Base-by-base conservation (phyloP, 2,888 invertebrate species). In the Heliconius hortense region DNA sequence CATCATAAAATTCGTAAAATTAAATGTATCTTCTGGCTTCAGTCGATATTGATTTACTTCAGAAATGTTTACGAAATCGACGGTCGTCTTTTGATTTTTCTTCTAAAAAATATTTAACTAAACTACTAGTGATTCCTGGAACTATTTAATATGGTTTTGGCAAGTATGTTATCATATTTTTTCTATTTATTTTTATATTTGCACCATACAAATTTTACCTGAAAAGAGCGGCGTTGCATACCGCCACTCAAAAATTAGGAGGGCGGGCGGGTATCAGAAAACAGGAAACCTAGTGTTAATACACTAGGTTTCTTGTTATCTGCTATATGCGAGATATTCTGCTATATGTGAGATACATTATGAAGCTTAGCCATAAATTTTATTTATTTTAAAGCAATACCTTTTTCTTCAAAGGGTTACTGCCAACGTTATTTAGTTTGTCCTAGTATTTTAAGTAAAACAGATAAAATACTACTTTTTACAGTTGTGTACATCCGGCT, bases 1-100 rank as follows among this genome's bases (percentile, higher is more conserved):
- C 89, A 91, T 91, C 92, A 88, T 91, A 90, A 90, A 91, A 90
- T 86, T 83, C 84, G 86, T 89, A 89, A 90, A 89, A 87, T 83
- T 85, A 85, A 89, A 89, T 88, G 85, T 87, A 86, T 85, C 82
- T 82, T 85, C 83, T 84, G 82, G 84, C 84, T 85, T 81, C 84
- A 82, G 85, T 80, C 84, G 82, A 83, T 84, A 90, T 89, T 90
- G 90, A 91, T 92, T 92, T 92, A 92, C 89, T 89, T 88, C 86
- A 84, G 83, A 87, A 84, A 84, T 88, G 87, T 92, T 90, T 90
- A 90, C 88, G 87, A 82, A 84, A 84, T 82, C 85, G 83, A 80
- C 90, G 89, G 89, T 89, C 90, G 91, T 88, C 85, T 85, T 88
- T 88, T 76, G 70, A 74, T 76, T 70, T 69, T 76, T 78, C 72